Conservation (phyloP, 2,888 invertebrate genomes). For the Hymenopus coronatus region DNA sequence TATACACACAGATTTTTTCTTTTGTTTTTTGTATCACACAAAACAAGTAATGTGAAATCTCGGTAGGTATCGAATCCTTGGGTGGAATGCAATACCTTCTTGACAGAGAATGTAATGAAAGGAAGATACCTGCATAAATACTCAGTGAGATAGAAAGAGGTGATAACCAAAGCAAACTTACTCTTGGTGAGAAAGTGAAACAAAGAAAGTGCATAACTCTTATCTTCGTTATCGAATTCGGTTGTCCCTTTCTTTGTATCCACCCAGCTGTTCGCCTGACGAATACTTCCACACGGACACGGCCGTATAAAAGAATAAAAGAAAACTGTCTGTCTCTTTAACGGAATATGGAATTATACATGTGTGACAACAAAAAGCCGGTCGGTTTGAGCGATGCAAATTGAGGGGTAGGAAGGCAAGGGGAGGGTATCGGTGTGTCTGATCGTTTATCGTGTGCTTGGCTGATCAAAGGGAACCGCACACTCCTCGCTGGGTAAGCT, state of each 20-base stretch:
- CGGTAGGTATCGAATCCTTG: no score
- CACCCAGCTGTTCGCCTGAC: background rate
- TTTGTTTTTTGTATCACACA: no score
- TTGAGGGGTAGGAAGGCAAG: background rate
- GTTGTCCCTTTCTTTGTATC: background rate
- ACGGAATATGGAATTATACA: background rate
- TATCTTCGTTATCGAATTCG: background rate
- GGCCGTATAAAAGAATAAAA: background rate
- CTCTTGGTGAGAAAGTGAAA: background rate
- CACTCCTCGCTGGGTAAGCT: background rate
- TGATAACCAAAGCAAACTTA: background rate
- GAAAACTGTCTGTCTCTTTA: background rate
- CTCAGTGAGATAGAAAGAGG: background rate
- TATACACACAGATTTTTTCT: no score
- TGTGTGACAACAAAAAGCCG: background rate
- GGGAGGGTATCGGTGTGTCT: conserved; percentile 25
- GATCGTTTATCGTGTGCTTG: conserved; percentile 22
- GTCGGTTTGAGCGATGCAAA: background rate
- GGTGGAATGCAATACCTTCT: no score
- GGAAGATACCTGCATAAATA: no score
- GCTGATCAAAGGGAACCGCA: conserved; percentile 24
- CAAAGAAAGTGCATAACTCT: background rate
- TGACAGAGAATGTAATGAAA: no score
- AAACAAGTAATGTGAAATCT: no score
- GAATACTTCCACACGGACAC: background rate